These are phyloP conservation scores for Cephus pulcher DNA, from an alignment of 2,888 invertebrate genomes.

Conservation along the genomic window DNA sequence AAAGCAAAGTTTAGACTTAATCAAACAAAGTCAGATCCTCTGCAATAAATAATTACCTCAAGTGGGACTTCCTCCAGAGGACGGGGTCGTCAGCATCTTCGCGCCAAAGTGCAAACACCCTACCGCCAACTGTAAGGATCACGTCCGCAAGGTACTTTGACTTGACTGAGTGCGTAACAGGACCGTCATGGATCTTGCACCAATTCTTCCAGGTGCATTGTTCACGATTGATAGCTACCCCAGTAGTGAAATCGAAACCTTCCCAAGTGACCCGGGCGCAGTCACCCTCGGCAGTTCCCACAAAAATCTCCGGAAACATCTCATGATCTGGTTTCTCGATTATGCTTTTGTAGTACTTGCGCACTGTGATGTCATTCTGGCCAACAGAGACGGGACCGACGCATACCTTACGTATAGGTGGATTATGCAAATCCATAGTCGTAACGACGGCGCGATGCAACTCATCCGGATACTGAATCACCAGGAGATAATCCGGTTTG, in stretches of 20 bases:
- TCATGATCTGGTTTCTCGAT: constrained; percentile 39
- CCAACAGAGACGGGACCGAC: constrained; percentile 11
- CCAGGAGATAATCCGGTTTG: constrained; percentile 73
- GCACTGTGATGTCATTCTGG: constrained; percentile 31
- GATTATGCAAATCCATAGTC: constrained; percentile 65
- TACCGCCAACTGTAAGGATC: constrained; percentile 80
- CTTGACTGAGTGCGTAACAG: constrained; percentile 71
- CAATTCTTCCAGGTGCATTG: constrained; percentile 64
- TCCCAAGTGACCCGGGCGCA: constrained; percentile 72
- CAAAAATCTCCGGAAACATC: constrained; percentile 38
- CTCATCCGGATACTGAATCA: constrained; percentile 67
- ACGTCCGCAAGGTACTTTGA: constrained; percentile 75
- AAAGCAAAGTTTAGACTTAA: neutral
- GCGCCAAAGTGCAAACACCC: constrained; percentile 80
- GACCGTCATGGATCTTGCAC: constrained; percentile 78
- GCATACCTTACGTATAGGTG: constrained; percentile 42
- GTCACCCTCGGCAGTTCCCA: constrained; percentile 62
- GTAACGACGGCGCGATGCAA: constrained; percentile 66
- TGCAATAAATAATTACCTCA: constrained; percentile 32
- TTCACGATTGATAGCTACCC: constrained; percentile 73
- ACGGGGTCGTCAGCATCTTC: constrained; percentile 75
- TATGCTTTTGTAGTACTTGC: constrained; percentile 42
- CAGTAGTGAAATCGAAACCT: constrained; percentile 76
- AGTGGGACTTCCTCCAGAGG: constrained; percentile 74
- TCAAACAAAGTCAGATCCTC: neutral